Conservation (phyloP, 2,113 vertebrate genomes). For the Antidorcas marsupialis region DNA sequence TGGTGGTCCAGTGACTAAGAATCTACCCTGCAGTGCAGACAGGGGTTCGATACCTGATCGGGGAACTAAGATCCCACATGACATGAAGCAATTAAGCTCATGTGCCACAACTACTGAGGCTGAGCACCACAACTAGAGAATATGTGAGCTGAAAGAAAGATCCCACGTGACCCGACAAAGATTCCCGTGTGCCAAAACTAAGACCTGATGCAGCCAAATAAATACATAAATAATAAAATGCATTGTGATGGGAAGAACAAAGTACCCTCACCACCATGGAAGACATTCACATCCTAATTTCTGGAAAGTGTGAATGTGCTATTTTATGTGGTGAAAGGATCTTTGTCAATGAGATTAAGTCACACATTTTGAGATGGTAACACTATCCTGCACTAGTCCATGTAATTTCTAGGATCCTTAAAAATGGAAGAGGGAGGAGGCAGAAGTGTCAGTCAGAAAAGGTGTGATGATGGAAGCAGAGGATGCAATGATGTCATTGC, state of each 20-base stretch:
- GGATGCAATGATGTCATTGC: not conserved
- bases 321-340: not conserved
- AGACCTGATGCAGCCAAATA: not conserved
- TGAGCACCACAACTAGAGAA: not conserved
- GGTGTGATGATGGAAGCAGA: not conserved
- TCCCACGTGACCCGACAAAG: not conserved
- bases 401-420: not conserved
- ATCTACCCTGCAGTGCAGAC: not conserved
- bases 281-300: not conserved
- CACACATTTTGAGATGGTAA: not conserved
- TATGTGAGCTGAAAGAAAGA: not conserved
- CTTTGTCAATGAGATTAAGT: not conserved
- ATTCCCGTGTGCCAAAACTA: fast-evolving
- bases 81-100: fast-evolving
- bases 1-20: not conserved
- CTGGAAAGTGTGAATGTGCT: not conserved
- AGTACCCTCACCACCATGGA: fast-evolving
- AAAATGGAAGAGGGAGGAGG: not conserved
- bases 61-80: not conserved
- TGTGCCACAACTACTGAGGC: not conserved
- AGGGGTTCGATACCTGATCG: not conserved
- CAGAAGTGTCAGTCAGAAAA: not conserved
- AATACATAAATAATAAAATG: not conserved
- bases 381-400: not conserved
- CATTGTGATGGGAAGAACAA: not conserved